phyloP scores from a whole-genome alignment of 30 jellyfish, hydroid and myxozoan genomes.

The Hydractinia echinata region DNA sequence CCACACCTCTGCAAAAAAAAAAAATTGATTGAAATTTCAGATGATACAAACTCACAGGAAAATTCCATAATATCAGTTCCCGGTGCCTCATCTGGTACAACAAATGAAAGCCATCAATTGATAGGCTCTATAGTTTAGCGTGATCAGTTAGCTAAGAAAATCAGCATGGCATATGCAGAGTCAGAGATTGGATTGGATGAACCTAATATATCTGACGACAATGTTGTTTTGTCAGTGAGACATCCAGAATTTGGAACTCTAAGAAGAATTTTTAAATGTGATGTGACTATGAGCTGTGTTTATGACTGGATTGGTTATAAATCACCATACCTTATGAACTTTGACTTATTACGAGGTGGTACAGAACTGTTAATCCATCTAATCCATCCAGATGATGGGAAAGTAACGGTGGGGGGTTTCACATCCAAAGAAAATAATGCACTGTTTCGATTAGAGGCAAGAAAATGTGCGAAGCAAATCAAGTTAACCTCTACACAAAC shows the following conservation, averaged over 20 bases:
- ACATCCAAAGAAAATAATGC: constrained; percentile 1
- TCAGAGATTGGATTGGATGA: neutral
- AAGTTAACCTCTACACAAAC: too few relatives aligned
- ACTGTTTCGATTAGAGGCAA: too few relatives aligned
- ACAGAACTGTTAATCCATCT: too few relatives aligned
- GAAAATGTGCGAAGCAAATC: neutral
- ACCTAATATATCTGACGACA: neutral
- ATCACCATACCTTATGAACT: neutral
- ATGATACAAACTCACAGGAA: too few relatives aligned
- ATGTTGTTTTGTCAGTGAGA: neutral
- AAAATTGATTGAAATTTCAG: too few relatives aligned
- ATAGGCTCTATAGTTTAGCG: neutral
- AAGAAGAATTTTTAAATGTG: neutral
- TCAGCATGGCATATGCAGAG: neutral
- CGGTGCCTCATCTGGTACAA: too few relatives aligned
- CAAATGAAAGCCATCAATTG: neutral
- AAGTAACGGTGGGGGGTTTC: too few relatives aligned
- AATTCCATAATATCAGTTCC: too few relatives aligned
- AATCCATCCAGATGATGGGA: too few relatives aligned
- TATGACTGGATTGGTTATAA: neutral
- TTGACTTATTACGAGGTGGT: neutral
- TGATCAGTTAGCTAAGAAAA: neutral
- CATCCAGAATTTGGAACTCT: neutral
- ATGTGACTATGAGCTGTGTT: neutral
- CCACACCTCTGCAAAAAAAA: too few relatives aligned